phyloP scores from a whole-genome alignment of 2,888 invertebrate species.

The Epistrophe grossulariae region DNA sequence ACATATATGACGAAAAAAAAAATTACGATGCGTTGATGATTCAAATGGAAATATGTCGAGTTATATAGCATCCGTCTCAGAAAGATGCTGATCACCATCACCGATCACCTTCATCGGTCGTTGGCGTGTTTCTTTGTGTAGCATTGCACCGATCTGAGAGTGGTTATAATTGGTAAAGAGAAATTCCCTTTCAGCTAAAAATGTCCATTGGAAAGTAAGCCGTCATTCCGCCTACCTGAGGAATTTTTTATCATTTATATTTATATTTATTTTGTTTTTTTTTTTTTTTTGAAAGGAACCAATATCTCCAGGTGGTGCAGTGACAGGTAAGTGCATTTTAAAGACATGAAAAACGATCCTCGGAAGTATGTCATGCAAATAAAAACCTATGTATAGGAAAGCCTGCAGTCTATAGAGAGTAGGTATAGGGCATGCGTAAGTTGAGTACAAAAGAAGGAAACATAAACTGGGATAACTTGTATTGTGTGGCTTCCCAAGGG shows the following conservation, averaged over 20 bases:
- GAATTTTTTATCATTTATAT: conserved; percentile 55
- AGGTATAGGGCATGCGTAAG: conserved; percentile 30
- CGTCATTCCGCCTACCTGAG: conserved; percentile 64
- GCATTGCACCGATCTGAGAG: conserved; percentile 15
- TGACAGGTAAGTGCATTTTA: conserved; percentile 26
- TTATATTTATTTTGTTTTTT: conserved; percentile 9
- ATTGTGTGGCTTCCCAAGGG: conserved; percentile 66
- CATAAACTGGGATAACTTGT: conserved; percentile 60
- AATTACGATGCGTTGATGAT: conserved; percentile 37
- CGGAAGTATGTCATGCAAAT: conserved; percentile 63
- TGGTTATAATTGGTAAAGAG: conserved; percentile 65
- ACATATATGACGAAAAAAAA: conserved; percentile 29
- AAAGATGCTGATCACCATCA: conserved; percentile 31
- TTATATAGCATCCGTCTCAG: conserved; percentile 53
- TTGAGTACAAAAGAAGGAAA: conserved; percentile 55
- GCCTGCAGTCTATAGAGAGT: not conserved
- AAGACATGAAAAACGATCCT: conserved; percentile 63
- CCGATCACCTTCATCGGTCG: conserved; percentile 25
- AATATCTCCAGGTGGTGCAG: conserved; percentile 50
- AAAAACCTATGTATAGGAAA: not conserved
- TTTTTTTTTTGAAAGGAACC: conserved; percentile 54
- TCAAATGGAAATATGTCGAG: conserved; percentile 71
- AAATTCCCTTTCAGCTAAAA: conserved; percentile 72
- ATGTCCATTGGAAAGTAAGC: conserved; percentile 62
- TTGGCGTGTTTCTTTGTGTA: conserved; percentile 1